Base-by-base conservation (phyloP, 2,113 vertebrate species). In the Burhinus oedicnemus region DNA sequence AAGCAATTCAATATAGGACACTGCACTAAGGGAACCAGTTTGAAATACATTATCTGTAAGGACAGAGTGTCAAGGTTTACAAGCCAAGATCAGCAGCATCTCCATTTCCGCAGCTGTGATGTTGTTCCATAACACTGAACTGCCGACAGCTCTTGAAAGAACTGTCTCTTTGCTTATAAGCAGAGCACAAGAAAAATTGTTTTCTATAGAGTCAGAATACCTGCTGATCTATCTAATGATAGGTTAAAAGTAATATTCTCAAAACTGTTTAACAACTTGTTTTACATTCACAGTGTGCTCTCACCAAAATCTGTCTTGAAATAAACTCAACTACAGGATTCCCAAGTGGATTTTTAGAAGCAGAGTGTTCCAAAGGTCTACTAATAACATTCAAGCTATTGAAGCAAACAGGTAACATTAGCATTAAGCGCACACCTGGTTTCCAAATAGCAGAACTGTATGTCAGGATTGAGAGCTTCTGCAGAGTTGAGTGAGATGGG, bases 1-100 rank as follows among this genome's bases (percentile, higher is more conserved):
- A 97, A 92, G 60, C 81, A 96, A 94, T 95, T 96, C 76, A 90
- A 82, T 70, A 65, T 4, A 97, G 88, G 71, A 42, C 77, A 80
- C 12, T 45, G 44, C 64, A 95, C 82, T 22, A 47, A 40, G 49
- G 47, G 82, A 83, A 69, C 76, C 54, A 20, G 87, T 85, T 44
- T 90, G 72, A 98, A 98, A 88, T 91, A 83, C 76, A 72, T 96
- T 95, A 93, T 96, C 74, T 82, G 47, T 77, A 92, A 92, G 95
- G 95, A 93, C 65, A 91, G 62, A 52, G 70, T 30, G 54, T 90
- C 97, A 97, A 96, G 79, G 88, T 92, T 95, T 95, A 72, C 87
- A 95, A 97, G 83, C 45, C 82, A 79, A 81, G 54, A 96, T 89
- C 89, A 97, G 70, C 57, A 76, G 86, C 76, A 92, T 91, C 95